Percentiles rank a stretch among this genome's conserved stretches.
phyloP scores from a whole-genome alignment of 2,888 invertebrate species.

The Chirona hameri region DNA sequence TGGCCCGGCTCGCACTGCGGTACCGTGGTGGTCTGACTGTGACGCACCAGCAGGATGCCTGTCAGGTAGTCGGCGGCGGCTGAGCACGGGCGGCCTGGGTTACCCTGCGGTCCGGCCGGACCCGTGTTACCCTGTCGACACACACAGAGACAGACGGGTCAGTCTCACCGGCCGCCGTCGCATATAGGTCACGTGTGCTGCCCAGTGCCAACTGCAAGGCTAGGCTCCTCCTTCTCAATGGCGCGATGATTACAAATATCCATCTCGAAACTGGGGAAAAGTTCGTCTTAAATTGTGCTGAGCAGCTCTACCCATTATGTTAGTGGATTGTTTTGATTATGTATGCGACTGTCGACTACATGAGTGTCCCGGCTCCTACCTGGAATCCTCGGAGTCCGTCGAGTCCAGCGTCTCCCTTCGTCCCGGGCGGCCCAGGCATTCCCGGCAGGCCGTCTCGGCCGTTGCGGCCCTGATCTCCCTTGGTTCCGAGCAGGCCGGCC shows the following conservation, averaged over 20 bases:
- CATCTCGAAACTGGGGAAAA: too few relatives aligned
- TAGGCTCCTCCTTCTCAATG: too few relatives aligned
- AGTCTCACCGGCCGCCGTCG: too few relatives aligned
- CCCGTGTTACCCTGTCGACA: conserved; percentile 50
- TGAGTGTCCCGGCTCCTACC: too few relatives aligned
- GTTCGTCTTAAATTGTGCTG: too few relatives aligned
- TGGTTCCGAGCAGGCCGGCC: not conserved
- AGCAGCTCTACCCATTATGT: too few relatives aligned
- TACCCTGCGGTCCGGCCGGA: conserved; percentile 51
- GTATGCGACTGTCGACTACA: too few relatives aligned
- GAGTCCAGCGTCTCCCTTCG: conserved; percentile 42
- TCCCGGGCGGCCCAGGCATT: conserved; percentile 54
- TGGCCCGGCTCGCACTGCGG: conserved; percentile 85
- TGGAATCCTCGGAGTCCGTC: conserved; percentile 42
- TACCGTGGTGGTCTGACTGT: conserved; percentile 79
- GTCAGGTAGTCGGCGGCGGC: conserved; percentile 74
- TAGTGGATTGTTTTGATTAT: too few relatives aligned
- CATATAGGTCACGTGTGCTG: too few relatives aligned
- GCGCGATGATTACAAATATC: too few relatives aligned
- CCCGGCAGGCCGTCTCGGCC: not conserved
- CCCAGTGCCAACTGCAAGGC: too few relatives aligned
- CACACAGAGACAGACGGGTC: too few relatives aligned
- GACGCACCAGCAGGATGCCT: conserved; percentile 81
- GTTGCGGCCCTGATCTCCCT: not conserved
- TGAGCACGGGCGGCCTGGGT: conserved; percentile 55